These are phyloP conservation scores for Propsilocerus akamusi DNA, from an alignment of 1,140 invertebrate genomes.

Conservation along the genomic window DNA sequence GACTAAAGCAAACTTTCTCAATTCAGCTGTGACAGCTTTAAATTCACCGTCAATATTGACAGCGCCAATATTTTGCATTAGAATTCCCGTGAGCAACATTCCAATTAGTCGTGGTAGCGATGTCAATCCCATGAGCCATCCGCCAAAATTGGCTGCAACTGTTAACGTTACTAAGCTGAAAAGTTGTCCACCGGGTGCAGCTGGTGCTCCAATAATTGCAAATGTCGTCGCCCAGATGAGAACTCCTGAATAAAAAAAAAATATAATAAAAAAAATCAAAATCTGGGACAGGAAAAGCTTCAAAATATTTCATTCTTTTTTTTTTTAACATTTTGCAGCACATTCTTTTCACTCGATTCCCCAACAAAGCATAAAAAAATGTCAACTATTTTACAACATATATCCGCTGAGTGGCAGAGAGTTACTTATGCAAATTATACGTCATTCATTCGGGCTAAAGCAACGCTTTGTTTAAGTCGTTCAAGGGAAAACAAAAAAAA, in stretches of 20 bases:
- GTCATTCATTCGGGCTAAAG: too few species aligned
- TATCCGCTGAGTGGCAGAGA: too few species aligned
- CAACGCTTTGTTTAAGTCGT: too few species aligned
- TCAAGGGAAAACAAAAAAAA: too few species aligned
- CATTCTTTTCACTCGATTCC: too few species aligned
- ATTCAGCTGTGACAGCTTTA: slow-evolving; percentile 35
- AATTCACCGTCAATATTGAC: slow-evolving; percentile 46
- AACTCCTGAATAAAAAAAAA: slow-evolving; percentile 26
- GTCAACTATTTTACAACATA: too few species aligned
- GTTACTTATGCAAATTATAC: too few species aligned
- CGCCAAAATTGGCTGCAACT: slow-evolving; percentile 62
- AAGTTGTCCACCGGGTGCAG: slow-evolving; percentile 55
- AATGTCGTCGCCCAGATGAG: slow-evolving; percentile 57
- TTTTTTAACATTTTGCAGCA: background rate
- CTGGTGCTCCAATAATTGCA: slow-evolving; percentile 50
- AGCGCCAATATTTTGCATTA: slow-evolving; percentile 49
- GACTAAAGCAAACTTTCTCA: slow-evolving; percentile 74
- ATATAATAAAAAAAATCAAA: background rate
- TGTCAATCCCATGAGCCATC: slow-evolving; percentile 54
- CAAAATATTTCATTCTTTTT: background rate
- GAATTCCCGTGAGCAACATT: slow-evolving; percentile 64
- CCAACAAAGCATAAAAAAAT: too few species aligned
- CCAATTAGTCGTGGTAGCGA: slow-evolving; percentile 71
- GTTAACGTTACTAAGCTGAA: slow-evolving; percentile 56
- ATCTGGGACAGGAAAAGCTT: background rate